Percentiles rank a stretch among this genome's conserved stretches.
Conservation (phyloP, 2,113 vertebrate species). For the Melanostigma gelatinosum region DNA sequence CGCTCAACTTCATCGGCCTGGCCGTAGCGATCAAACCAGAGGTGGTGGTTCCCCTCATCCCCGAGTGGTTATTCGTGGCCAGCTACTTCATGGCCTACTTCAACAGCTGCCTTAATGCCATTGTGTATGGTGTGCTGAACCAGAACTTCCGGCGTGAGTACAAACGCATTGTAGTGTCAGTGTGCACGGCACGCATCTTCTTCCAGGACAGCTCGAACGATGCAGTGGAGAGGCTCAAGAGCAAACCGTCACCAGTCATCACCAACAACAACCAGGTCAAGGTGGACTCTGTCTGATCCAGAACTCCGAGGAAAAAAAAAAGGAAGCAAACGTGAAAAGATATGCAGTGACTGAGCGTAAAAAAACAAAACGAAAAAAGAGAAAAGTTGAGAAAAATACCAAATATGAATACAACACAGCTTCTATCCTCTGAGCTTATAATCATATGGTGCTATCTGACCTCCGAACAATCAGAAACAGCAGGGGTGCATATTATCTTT, state of each 20-base stretch:
- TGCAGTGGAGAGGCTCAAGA: conserved; percentile 87
- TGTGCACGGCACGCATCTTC: conserved; percentile 90
- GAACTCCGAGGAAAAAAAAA: neutral
- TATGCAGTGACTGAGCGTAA: conserved; percentile 25
- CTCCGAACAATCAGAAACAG: conserved; percentile 72
- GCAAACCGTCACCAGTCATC: conserved; percentile 91
- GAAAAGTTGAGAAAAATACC: conserved; percentile 58
- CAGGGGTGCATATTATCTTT: conserved; percentile 61
- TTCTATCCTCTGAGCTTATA: conserved; percentile 60
- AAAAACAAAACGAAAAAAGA: conserved; percentile 6
- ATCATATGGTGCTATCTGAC: conserved; percentile 72
- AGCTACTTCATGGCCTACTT: conserved; percentile 99
- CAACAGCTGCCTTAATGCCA: conserved; percentile 99
- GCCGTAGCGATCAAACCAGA: conserved; percentile 90
- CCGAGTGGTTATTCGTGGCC: conserved; percentile 95
- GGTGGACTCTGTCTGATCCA: conserved; percentile 91
- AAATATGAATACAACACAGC: conserved; percentile 68
- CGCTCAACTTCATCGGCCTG: conserved; percentile 94
- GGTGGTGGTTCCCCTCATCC: conserved; percentile 87
- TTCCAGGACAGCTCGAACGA: conserved; percentile 93
- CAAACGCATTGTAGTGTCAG: conserved; percentile 89
- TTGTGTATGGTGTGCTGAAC: conserved; percentile 96
- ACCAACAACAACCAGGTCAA: conserved; percentile 93
- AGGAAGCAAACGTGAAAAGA: neutral
- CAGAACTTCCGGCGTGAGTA: conserved; percentile 98